phyloP scores from a whole-genome alignment of 2,888 invertebrate species.

The Lutraria lutraria region DNA sequence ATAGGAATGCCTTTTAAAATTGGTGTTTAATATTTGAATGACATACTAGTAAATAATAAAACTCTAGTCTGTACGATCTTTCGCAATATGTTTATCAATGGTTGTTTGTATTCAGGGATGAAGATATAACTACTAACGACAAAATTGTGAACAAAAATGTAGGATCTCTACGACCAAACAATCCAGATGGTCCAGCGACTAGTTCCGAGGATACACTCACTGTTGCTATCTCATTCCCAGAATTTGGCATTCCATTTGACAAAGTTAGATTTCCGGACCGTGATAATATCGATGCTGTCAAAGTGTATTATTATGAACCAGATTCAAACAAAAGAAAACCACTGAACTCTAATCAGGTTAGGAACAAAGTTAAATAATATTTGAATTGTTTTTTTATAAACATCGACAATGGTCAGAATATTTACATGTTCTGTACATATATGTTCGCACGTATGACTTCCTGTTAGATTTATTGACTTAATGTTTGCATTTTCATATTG shows the following conservation, averaged over 20 bases:
- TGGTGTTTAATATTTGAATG: too few species aligned
- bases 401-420: too few species aligned
- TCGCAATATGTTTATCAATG: background rate
- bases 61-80: too few species aligned
- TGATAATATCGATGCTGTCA: constrained; percentile 52
- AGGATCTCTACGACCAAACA: constrained; percentile 48
- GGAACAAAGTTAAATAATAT: background rate
- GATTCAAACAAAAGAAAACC: constrained; percentile 26
- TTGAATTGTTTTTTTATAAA: too few species aligned
- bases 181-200: constrained; percentile 45
- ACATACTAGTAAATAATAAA: too few species aligned
- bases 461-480: too few species aligned
- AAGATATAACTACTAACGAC: constrained; percentile 60
- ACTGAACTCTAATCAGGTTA: constrained; percentile 53
- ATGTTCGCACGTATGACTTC: too few species aligned
- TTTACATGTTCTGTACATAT: too few species aligned
- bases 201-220: constrained; percentile 28
- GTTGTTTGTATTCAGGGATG: constrained; percentile 42
- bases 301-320: constrained; percentile 39
- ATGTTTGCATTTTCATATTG: too few species aligned
- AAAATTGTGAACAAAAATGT: constrained; percentile 46
- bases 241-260: constrained; percentile 45
- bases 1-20: too few species aligned
- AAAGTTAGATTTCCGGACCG: constrained; percentile 44
- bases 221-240: constrained; percentile 47